A percentile compares a stretch with the other conserved stretches of the same genome.
Conservation (phyloP, 2,888 invertebrate species). For the Xestia rhomboidea region DNA sequence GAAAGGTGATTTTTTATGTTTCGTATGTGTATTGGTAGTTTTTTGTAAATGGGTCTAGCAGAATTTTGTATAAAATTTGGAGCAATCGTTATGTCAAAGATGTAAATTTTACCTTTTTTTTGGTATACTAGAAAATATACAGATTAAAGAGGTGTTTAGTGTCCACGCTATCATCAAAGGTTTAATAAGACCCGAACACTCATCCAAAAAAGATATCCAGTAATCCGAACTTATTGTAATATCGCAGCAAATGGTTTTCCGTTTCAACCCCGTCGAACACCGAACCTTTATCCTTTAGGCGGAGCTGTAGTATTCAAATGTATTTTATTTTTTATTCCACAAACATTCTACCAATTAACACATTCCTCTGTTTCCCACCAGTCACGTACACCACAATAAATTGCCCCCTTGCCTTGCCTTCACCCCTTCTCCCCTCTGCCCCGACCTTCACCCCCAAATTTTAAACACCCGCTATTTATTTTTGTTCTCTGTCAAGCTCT, state of each 20-base stretch:
- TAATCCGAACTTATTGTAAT: neutral
- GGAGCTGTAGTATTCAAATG: neutral
- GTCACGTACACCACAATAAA: slow-evolving; percentile 30
- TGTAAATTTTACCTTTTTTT: neutral
- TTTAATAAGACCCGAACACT: neutral
- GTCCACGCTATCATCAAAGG: neutral
- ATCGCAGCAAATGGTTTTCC: neutral
- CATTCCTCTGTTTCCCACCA: slow-evolving; percentile 8
- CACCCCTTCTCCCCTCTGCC: neutral
- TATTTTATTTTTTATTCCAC: neutral
- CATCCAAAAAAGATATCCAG: neutral
- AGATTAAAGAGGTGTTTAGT: too few relatives aligned
- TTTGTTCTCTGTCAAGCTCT: slow-evolving; percentile 66
- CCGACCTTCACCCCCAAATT: slow-evolving; percentile 52
- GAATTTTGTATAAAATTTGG: neutral
- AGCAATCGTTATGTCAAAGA: neutral
- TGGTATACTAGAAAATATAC: neutral
- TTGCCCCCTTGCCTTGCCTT: neutral
- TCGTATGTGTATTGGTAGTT: neutral
- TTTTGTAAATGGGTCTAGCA: neutral
- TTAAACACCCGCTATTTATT: slow-evolving; percentile 67
- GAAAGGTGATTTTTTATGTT: slow-evolving; percentile 13
- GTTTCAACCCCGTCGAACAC: neutral
- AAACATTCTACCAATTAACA: slow-evolving; percentile 33
- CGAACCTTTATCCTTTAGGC: neutral